phyloP scores from a whole-genome alignment of 2,797 vertebrate species.

The Rhinoraja longicauda region DNA sequence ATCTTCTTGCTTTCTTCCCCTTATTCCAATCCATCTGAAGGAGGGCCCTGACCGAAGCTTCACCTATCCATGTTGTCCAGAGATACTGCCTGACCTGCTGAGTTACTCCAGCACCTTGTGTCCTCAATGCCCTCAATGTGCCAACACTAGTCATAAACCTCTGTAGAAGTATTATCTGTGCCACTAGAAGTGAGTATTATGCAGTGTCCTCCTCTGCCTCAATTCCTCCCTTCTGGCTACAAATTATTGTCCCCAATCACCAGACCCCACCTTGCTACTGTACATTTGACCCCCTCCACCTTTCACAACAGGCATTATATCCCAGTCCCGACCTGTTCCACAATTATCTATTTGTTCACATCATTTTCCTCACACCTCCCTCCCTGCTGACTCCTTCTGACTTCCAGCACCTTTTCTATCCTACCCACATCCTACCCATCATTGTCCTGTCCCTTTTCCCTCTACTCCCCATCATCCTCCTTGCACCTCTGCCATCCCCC shows the following conservation, averaged over 20 bases:
- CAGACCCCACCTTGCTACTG: not conserved
- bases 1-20: too few relatives aligned
- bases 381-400: not conserved
- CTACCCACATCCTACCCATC: not conserved
- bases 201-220: not conserved
- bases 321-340: not conserved
- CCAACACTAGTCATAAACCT: not conserved
- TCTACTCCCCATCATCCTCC: not conserved
- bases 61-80: too few relatives aligned
- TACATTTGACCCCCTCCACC: not conserved
- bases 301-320: not conserved
- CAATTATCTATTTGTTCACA: not conserved
- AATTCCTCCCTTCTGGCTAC: not conserved
- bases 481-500: not conserved
- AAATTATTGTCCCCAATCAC: not conserved
- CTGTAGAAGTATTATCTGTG: not conserved
- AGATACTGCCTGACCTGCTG: too few relatives aligned
- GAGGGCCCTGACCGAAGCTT: too few relatives aligned
- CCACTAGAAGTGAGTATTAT: not conserved
- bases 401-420: not conserved
- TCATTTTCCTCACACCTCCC: too few relatives aligned
- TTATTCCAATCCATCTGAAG: too few relatives aligned
- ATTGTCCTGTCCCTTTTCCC: not conserved
- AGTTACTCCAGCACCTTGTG: too few relatives aligned
- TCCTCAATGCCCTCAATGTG: too few relatives aligned